Percentiles rank a stretch among this genome's conserved stretches.
phyloP scores from a whole-genome alignment of 2,797 vertebrate species.

The Otolemur crassicaudatus region DNA sequence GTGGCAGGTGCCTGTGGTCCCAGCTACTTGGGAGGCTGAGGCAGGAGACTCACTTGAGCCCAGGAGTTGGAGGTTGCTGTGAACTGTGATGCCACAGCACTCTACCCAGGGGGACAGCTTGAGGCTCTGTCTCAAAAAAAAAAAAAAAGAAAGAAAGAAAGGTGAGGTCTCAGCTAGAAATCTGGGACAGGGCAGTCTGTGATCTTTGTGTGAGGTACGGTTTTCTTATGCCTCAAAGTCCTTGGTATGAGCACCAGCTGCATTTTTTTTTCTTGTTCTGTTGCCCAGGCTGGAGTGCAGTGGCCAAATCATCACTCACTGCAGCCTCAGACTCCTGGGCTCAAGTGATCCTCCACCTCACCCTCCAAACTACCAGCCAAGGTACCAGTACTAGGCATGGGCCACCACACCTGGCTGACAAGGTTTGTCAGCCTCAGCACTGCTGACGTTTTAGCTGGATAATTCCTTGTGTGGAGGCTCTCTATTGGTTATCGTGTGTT shows the following conservation, averaged over 20 bases:
- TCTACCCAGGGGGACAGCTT: no score
- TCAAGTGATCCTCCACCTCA: not conserved
- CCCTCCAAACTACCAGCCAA: not conserved
- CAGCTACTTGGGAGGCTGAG: no score
- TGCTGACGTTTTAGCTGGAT: not conserved
- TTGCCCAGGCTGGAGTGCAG: not conserved
- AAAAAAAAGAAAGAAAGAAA: not conserved
- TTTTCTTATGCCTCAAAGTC: not conserved
- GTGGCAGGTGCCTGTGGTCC: no score
- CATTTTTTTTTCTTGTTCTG: not conserved
- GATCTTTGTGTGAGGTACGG: not conserved
- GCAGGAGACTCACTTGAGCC: no score
- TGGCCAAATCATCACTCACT: not conserved
- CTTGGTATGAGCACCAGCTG: no score
- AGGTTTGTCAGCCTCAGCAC: not conserved
- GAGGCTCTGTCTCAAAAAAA: no score
- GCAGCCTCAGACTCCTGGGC: not conserved
- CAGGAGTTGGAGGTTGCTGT: no score
- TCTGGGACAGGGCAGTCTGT: no score
- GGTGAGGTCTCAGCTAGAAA: not conserved
- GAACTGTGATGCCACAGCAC: no score
- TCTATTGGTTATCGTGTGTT: not conserved
- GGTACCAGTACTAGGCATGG: no score
- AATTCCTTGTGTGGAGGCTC: not conserved
- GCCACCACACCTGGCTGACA: not conserved